Conservation (phyloP, 2,888 invertebrate genomes). For the Latheticus oryzae region DNA sequence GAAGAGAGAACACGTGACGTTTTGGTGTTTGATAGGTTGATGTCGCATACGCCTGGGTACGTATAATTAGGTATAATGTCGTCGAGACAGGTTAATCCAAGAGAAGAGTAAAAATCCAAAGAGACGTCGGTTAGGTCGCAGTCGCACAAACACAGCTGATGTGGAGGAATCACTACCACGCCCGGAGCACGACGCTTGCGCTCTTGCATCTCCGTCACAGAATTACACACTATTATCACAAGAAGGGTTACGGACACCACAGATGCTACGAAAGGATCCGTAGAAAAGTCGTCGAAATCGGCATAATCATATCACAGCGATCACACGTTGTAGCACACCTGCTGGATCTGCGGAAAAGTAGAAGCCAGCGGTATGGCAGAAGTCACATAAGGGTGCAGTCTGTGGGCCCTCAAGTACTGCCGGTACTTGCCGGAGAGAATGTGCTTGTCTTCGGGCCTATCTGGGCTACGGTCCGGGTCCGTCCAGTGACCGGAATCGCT, state of each 20-base stretch:
- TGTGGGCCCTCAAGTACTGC: slow-evolving; percentile 70
- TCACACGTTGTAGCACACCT: slow-evolving; percentile 74
- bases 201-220: slow-evolving; percentile 52
- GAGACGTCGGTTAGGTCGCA: slow-evolving; percentile 38
- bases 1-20: slow-evolving; percentile 25
- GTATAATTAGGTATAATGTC: slow-evolving; percentile 28
- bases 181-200: slow-evolving; percentile 62
- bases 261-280: slow-evolving; percentile 53
- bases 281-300: slow-evolving; percentile 42
- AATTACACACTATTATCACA: slow-evolving; percentile 67
- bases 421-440: slow-evolving; percentile 70
- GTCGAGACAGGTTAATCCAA: slow-evolving; percentile 34
- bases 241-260: slow-evolving; percentile 60
- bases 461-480: slow-evolving; percentile 62
- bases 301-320: slow-evolving; percentile 62
- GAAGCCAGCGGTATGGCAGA: slow-evolving; percentile 66
- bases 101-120: slow-evolving; percentile 37
- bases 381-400: slow-evolving; percentile 71
- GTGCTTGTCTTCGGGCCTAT: slow-evolving; percentile 63
- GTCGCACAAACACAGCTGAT: slow-evolving; percentile 60
- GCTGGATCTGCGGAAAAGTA: slow-evolving; percentile 70
- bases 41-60: slow-evolving; percentile 39
- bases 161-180: slow-evolving; percentile 64
- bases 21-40: slow-evolving; percentile 17
- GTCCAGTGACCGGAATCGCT: slow-evolving; percentile 63